Evolutionary conservation across 2,113 vertebrate species (phyloP).

Genomic region (Syngnathus floridae): DNA sequence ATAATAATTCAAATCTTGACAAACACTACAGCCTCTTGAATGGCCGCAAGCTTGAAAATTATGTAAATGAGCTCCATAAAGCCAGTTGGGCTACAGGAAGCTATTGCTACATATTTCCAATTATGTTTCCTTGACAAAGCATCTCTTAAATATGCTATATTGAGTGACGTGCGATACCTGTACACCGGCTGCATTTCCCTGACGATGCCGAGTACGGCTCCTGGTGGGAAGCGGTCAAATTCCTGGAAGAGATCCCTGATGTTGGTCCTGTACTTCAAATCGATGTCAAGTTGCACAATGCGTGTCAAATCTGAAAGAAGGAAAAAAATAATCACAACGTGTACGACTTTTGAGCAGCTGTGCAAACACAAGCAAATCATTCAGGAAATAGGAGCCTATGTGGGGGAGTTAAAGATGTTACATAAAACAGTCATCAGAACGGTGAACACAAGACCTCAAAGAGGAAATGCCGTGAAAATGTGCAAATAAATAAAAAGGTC

Average conservation of each 20-base stretch:
- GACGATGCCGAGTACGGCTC: constrained; percentile 85
- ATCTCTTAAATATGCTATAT: background rate
- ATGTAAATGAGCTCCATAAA: background rate
- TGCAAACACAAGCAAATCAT: background rate
- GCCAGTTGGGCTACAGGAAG: too few relatives aligned
- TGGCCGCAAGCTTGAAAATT: background rate
- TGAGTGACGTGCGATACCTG: constrained; percentile 68
- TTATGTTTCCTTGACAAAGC: background rate
- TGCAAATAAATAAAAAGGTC: background rate
- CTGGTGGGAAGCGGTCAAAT: constrained; percentile 80
- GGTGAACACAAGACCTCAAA: background rate
- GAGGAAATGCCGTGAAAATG: background rate
- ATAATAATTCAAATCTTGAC: background rate
- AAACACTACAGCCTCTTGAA: background rate
- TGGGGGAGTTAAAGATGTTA: background rate
- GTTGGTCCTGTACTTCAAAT: constrained; percentile 87
- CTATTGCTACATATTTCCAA: background rate
- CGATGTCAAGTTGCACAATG: constrained; percentile 90
- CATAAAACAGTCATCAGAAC: background rate
- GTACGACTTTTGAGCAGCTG: constrained; percentile 9
- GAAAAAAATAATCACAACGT: constrained; percentile 2
- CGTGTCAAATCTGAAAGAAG: constrained; percentile 74
- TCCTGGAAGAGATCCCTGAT: constrained; percentile 90
- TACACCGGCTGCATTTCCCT: constrained; percentile 97
- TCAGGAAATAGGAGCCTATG: constrained; percentile 8